Evolutionary conservation across 1,140 invertebrate genomes (phyloP).

Genomic region (Conus ventricosus): DNA sequence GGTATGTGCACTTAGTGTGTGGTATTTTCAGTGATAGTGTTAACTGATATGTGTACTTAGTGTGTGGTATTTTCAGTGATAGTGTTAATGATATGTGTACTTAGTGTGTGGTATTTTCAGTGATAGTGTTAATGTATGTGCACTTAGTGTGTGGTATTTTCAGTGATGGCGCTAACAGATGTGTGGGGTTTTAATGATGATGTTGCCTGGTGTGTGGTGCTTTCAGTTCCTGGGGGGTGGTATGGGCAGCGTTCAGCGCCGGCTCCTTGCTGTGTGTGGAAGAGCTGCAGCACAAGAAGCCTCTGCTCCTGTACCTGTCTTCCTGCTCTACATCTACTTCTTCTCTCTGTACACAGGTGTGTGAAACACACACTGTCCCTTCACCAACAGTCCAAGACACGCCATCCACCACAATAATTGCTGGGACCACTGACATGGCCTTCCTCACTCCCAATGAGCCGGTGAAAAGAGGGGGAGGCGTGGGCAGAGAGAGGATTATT

Average conservation of each 20-base stretch:
- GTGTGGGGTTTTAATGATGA: no score
- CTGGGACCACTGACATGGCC: not conserved
- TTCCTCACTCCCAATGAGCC: not conserved
- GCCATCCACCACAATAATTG: not conserved
- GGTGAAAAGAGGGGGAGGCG: no score
- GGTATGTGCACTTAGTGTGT: no score
- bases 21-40: no score
- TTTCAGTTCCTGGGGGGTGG: slow-evolving; percentile 75
- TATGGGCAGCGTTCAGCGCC: slow-evolving; percentile 77
- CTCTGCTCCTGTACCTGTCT: slow-evolving; percentile 75
- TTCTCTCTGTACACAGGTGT: slow-evolving; percentile 76
- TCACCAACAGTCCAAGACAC: not conserved
- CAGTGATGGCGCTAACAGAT: no score
- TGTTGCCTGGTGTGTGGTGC: not conserved
- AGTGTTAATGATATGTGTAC: no score
- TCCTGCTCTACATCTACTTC: slow-evolving; percentile 76
- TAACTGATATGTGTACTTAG: no score
- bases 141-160: no score
- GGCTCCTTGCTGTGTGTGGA: slow-evolving; percentile 76
- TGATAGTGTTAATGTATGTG: no score
- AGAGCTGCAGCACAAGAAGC: slow-evolving; percentile 75
- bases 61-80: no score
- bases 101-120: no score
- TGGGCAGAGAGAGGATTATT: no score
- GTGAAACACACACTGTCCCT: slow-evolving; percentile 1